Conservation (phyloP, 2,888 invertebrate genomes). For the Lasioglossum marginatum region DNA sequence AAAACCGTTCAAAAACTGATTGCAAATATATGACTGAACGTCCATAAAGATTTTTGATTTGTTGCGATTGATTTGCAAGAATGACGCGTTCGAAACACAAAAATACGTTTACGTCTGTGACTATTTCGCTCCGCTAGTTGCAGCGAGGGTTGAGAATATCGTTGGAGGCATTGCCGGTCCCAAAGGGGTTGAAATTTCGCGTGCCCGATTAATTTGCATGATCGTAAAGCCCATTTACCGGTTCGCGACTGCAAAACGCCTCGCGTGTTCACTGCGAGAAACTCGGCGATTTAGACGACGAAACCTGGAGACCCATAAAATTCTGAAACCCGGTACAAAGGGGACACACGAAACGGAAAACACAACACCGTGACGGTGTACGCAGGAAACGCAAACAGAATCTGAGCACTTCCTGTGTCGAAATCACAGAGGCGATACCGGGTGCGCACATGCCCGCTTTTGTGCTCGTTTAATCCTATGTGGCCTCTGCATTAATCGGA, state of each 20-base stretch:
- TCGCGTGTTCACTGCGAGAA: background rate
- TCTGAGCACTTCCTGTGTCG: background rate
- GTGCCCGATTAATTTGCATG: conserved; percentile 21
- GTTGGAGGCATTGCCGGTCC: background rate
- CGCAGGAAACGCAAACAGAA: conserved; percentile 6
- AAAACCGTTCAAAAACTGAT: background rate
- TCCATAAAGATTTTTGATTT: background rate
- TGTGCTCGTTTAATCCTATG: conserved; percentile 2
- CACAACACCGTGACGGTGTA: background rate
- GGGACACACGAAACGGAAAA: background rate
- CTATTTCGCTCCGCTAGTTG: background rate
- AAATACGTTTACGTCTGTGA: background rate
- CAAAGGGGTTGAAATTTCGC: background rate
- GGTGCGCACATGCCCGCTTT: background rate
- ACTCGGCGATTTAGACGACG: conserved; percentile 21
- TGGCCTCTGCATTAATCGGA: background rate
- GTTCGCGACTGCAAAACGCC: background rate
- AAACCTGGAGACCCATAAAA: conserved; percentile 22
- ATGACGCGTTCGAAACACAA: background rate
- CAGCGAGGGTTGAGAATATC: background rate
- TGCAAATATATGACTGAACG: background rate
- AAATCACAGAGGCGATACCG: background rate
- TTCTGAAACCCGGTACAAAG: background rate
- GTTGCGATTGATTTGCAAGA: background rate
- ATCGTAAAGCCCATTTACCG: conserved; percentile 14